Evolutionary conservation across 2,113 vertebrate species (phyloP), one percentile per base, ranked within the genome.

Genomic region (Silurus meridionalis): DNA sequence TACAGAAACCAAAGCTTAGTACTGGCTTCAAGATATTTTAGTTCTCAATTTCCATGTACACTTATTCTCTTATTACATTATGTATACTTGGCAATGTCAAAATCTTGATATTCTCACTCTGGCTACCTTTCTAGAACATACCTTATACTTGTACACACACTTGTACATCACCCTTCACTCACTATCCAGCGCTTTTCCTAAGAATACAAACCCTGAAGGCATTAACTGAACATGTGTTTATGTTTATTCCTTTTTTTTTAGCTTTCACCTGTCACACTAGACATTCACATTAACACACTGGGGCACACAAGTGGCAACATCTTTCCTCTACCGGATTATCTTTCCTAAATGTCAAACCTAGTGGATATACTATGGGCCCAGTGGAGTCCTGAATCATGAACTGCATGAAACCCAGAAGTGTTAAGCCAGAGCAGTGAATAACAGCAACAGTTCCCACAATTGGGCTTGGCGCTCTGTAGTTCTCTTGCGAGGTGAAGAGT

Each of bases 341-440:
- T 71, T 74, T 13, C 25, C 19, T 74, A 60, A 69, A 71, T 66
- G 50, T 71, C 82, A 71, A 78, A 75, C 60, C 72, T 78, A 78
- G 72, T 37, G 83, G 53, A 75, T 63, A 52, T 53, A 69, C 6
- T 37, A n/a, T n/a, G 28, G 52, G 64, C 52, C 64, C 50, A 55
- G 52, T 57, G 19, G 66, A 55, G 23, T 77, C 25, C 46, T 85
- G 83, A 78, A 8, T 80, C 21, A 55, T 17, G n/a, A 64, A 69
- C 86, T 61, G 83, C 21, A 14, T 72, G 61, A 63, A 80, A 60
- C 21, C 75, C 64, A 63, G 28, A 63, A 46, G 72, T 83, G 82
- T 83, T 75, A 84, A 81, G 25, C 74, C 4, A 4, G 52, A 71
- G 23, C 55, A 74, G n/a, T 72, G 64, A 85, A 82, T 66, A 57